Evolutionary conservation across 2,797 vertebrate genomes (phyloP).

Genomic region (Malurus splendens): DNA sequence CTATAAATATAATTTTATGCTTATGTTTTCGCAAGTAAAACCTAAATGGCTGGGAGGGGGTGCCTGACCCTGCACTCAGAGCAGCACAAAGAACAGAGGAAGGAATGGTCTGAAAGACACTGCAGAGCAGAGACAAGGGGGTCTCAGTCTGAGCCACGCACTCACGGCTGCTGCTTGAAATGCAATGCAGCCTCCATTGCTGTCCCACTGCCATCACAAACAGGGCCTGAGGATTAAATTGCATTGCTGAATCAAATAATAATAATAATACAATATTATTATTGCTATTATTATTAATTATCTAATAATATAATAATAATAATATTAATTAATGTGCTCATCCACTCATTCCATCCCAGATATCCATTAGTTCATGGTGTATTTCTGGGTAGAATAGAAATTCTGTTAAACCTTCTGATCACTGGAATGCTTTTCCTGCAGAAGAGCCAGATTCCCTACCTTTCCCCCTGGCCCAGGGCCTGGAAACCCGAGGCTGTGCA

Average conservation of each 20-base stretch:
- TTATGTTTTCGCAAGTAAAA: slow-evolving; percentile 47
- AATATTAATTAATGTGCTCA: background rate
- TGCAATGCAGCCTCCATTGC: background rate
- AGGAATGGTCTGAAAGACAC: background rate
- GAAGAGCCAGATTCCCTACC: background rate
- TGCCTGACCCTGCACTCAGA: background rate
- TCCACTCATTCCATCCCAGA: background rate
- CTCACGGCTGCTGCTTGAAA: background rate
- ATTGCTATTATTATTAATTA: no score
- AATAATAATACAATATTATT: background rate
- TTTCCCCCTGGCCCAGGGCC: slow-evolving; percentile 1
- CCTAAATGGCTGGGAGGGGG: background rate
- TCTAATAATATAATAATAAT: no score
- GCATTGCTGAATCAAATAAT: background rate
- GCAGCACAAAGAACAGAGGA: slow-evolving; percentile 16
- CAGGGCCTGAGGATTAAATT: background rate
- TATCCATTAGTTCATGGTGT: background rate
- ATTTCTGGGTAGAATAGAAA: background rate
- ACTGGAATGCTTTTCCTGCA: background rate
- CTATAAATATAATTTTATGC: slow-evolving; percentile 40
- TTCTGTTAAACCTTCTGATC: background rate
- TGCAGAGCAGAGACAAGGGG: background rate
- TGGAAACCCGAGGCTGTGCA: background rate
- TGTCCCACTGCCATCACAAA: slow-evolving; percentile 21
- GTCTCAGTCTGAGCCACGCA: background rate